Base-by-base conservation (phyloP, 2,113 vertebrate species). In the Parus major region DNA sequence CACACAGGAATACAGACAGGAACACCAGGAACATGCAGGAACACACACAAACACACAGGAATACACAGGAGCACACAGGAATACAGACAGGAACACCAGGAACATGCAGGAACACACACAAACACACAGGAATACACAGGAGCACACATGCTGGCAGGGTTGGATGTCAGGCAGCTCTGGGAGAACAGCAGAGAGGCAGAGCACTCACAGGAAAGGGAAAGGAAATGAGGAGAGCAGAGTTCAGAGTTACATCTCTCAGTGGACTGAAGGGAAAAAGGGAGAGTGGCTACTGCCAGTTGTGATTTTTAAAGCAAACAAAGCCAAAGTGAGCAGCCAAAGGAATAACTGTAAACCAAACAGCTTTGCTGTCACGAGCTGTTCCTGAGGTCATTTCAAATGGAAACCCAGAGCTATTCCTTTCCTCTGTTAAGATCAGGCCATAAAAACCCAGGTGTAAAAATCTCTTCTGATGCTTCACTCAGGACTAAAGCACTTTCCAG, bases 401-500 rank as follows among this genome's bases (percentile, higher is more conserved):
- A 88, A 95, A 89, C n/a, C 11, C 49, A 52, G 52, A 78, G 39
- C 63, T 76, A 64, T 23, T 63, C 57, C 19, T 82, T 85, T 76
- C 36, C 75, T 77, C 46, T 92, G 60, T 64, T 77, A 59, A 81
- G 47, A 69, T 46, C 70, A 79, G 47, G 50, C 41, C 50, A 80
- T 80, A 59, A 86, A 95, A 95, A 69, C 8, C 25, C 61, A 93
- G 87, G 85, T 93, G 88, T 93, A 90, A 90, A 95, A 93, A 57
- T 56, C 49, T 72, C 65, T 70, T 60, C 78, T 0, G 0, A 46
- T 4, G 25, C n/a, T 88, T 76, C 66, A 46, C 82, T 90, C 90
- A 96, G 68, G 73, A 68, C 73, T 71, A 49, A 95, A 93, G 61
- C 42, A 64, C 85, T 94, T 93, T 78, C 42, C 86, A 88, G 64